Conservation (phyloP, 1,140 invertebrate genomes). For the Dendroctonus ponderosae region DNA sequence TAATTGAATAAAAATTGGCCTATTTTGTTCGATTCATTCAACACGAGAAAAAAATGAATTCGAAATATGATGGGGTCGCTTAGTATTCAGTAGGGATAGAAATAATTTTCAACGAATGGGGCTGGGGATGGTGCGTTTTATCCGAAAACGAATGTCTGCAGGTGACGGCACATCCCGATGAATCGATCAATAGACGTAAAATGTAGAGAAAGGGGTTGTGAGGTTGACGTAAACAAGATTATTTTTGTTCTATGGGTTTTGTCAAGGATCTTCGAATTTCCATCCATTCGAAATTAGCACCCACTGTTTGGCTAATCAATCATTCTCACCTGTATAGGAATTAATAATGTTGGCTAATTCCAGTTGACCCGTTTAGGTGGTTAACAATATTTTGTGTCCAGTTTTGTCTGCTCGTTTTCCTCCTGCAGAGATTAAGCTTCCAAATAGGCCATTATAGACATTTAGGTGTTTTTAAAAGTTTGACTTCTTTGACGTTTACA, state of each 20-base stretch:
- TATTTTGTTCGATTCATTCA: background rate
- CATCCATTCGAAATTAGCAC: too few relatives aligned
- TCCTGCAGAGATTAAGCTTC: too few relatives aligned
- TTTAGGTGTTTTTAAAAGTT: too few relatives aligned
- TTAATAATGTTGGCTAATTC: too few relatives aligned
- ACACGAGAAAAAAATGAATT: conserved; percentile 4
- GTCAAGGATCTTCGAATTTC: background rate
- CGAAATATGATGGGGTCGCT: background rate
- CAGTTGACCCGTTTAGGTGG: too few relatives aligned
- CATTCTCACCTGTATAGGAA: too few relatives aligned
- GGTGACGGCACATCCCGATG: conserved; percentile 18
- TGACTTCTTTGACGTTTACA: too few relatives aligned
- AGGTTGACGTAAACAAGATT: conserved; percentile 16
- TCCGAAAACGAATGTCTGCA: conserved; percentile 19
- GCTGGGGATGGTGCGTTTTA: conserved; percentile 4
- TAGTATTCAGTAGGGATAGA: conserved; percentile 17
- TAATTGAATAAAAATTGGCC: conserved; percentile 15
- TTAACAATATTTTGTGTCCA: too few relatives aligned
- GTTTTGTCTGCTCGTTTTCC: too few relatives aligned
- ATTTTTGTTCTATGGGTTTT: conserved; percentile 6
- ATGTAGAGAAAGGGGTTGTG: conserved; percentile 13
- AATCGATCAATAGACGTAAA: conserved; percentile 17
- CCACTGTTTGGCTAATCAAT: too few relatives aligned
- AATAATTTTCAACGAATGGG: conserved; percentile 17
- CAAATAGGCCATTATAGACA: too few relatives aligned